phyloP scores from a whole-genome alignment of 2,797 vertebrate genomes.

The Halcyon leucocephala region DNA sequence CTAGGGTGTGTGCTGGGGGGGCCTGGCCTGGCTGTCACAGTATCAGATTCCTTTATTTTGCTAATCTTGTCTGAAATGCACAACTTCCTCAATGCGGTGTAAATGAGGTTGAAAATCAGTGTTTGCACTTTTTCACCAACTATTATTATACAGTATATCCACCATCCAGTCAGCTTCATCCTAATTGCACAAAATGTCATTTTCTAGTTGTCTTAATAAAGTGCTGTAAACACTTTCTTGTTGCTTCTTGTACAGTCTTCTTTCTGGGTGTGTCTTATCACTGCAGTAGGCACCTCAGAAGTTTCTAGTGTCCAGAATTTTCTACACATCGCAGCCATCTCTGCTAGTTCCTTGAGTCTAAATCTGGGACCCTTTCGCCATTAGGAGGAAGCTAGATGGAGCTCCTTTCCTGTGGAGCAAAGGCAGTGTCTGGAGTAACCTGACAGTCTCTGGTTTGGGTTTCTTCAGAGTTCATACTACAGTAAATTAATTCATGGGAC shows the following conservation, averaged over 20 bases:
- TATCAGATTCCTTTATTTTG: background rate
- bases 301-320: background rate
- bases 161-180: background rate
- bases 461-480: background rate
- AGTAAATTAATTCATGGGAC: background rate
- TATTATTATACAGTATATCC: background rate
- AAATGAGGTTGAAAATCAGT: background rate
- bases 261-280: conserved; percentile 8
- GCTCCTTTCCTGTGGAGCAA: background rate
- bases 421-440: background rate
- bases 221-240: background rate
- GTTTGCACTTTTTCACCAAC: background rate
- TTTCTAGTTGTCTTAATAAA: background rate
- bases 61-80: accelerated
- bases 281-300: background rate
- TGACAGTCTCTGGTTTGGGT: background rate
- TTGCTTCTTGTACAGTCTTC: background rate
- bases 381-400: background rate
- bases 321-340: background rate
- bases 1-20: background rate
- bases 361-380: background rate
- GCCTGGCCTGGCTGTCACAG: background rate
- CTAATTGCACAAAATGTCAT: background rate
- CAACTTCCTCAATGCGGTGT: background rate
- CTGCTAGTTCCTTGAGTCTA: background rate